Percentiles rank a stretch among this genome's conserved stretches.
These are phyloP conservation scores for Sinocyclocheilus rhinocerous DNA, from an alignment of 2,113 vertebrate genomes.

Conservation along the genomic window DNA sequence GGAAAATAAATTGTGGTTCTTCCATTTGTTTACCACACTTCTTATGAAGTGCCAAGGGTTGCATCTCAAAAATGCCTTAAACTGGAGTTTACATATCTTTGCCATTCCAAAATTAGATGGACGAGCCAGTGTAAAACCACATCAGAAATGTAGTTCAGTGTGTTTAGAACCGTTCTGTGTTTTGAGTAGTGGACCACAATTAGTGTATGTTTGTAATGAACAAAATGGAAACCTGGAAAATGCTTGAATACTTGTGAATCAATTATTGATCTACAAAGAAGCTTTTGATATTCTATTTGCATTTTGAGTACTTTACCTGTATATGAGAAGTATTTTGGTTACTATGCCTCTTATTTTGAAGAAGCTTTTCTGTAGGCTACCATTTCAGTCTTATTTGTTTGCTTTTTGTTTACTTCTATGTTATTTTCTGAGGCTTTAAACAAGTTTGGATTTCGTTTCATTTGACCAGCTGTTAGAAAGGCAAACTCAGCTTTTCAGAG, in stretches of 20 bases:
- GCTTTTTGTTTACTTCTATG: background rate
- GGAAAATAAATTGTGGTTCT: slow-evolving; percentile 43
- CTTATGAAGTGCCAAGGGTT: slow-evolving; percentile 60
- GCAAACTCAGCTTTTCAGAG: background rate
- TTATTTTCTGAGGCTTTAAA: slow-evolving; percentile 5
- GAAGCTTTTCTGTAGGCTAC: slow-evolving; percentile 35
- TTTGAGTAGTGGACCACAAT: slow-evolving; percentile 52
- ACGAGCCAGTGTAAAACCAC: slow-evolving; percentile 53
- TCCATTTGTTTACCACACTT: slow-evolving; percentile 53
- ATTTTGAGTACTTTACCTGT: slow-evolving; percentile 56
- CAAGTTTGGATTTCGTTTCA: background rate
- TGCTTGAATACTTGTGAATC: slow-evolving; percentile 78
- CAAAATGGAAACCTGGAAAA: slow-evolving; percentile 77
- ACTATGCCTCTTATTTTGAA: slow-evolving; percentile 18
- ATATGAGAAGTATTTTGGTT: slow-evolving; percentile 41
- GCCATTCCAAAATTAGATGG: slow-evolving; percentile 60
- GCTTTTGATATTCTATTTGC: slow-evolving; percentile 67
- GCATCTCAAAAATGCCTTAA: slow-evolving; percentile 75
- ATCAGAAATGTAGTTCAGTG: slow-evolving; percentile 49
- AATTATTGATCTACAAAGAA: slow-evolving; percentile 65
- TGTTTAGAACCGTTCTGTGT: slow-evolving; percentile 41
- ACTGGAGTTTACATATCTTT: slow-evolving; percentile 67
- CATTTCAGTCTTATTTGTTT: background rate
- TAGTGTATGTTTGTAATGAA: slow-evolving; percentile 61
- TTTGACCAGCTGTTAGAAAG: background rate